Conservation (phyloP, 2,113 vertebrate genomes). For the Psophia crepitans region DNA sequence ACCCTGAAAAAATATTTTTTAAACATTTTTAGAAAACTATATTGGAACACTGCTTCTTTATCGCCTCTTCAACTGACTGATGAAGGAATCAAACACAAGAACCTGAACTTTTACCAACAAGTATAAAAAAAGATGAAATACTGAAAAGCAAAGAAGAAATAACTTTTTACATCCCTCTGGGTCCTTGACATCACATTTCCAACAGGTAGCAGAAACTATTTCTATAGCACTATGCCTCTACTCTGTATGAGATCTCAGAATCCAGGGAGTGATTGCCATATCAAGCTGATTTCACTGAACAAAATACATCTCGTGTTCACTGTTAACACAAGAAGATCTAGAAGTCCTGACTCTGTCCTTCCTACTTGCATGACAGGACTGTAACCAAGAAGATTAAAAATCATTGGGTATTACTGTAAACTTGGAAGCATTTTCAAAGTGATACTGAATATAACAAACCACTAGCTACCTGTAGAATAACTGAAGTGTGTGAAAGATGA, state of each 20-base stretch:
- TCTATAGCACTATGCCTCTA: background rate
- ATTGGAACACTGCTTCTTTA: background rate
- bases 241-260: too few relatives aligned
- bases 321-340: background rate
- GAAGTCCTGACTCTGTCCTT: background rate
- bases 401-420: background rate
- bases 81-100: background rate
- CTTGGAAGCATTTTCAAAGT: background rate
- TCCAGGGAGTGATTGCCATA: too few relatives aligned
- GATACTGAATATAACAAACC: background rate
- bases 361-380: background rate
- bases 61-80: background rate
- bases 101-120: background rate
- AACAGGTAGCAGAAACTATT: background rate
- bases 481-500: background rate
- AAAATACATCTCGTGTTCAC: background rate
- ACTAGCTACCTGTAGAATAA: background rate
- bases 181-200: background rate
- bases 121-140: background rate
- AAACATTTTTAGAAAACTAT: background rate
- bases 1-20: background rate
- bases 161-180: background rate
- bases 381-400: background rate
- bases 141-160: background rate
- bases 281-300: background rate